phyloP scores from a whole-genome alignment of 2,113 vertebrate genomes.

The Prolemur simus region DNA sequence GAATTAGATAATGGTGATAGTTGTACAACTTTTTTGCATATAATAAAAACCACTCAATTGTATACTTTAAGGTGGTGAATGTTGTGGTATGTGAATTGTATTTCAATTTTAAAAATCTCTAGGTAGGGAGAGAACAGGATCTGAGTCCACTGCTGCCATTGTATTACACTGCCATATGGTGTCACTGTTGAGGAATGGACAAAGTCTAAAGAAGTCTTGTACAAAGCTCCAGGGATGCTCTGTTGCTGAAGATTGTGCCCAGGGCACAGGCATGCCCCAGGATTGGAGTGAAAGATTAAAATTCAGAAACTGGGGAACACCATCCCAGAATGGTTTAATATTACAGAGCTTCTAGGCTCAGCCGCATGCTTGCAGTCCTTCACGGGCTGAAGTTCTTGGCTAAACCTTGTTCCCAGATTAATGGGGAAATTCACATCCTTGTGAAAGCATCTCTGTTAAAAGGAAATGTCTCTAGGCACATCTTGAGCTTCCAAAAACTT shows the following conservation, averaged over 20 bases:
- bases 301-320: background rate
- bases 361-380: background rate
- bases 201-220: background rate
- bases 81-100: background rate
- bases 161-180: background rate
- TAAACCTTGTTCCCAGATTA: background rate
- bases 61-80: background rate
- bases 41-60: background rate
- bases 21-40: background rate
- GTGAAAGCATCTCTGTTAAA: constrained; percentile 13
- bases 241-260: background rate
- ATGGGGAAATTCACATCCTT: background rate
- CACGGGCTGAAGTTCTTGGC: background rate
- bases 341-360: background rate
- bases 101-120: background rate
- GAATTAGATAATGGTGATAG: background rate
- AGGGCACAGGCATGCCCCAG: background rate
- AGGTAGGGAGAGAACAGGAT: background rate
- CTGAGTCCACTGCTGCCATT: background rate
- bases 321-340: background rate
- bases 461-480: background rate
- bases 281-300: constrained; percentile 6
- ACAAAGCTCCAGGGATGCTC: background rate
- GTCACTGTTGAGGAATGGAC: background rate
- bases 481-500: background rate